Evolutionary conservation across 2,797 vertebrate genomes (phyloP).

Genomic region (Pseudochaenichthys georgianus): DNA sequence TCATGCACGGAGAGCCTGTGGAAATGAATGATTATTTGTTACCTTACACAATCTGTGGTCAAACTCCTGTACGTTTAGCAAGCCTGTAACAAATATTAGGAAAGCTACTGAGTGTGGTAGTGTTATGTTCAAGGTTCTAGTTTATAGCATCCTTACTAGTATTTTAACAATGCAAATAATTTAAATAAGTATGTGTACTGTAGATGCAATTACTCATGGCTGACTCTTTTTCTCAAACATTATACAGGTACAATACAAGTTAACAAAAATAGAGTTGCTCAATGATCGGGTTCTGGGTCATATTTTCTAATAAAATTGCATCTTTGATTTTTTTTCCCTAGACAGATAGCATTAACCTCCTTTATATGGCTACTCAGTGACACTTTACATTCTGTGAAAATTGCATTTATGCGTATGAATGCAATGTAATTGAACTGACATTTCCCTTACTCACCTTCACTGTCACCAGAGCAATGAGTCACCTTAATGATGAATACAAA

Average conservation of each 20-base stretch:
- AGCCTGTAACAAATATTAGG: conserved; percentile 23
- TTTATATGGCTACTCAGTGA: conserved; percentile 42
- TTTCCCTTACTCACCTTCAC: conserved; percentile 51
- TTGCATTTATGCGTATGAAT: conserved; percentile 59
- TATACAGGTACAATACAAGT: conserved; percentile 29
- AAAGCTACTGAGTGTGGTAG: background rate
- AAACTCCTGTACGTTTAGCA: conserved; percentile 1
- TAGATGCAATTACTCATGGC: conserved; percentile 41
- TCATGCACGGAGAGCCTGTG: conserved; percentile 64
- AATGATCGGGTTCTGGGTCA: conserved; percentile 64
- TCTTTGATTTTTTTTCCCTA: conserved; percentile 66
- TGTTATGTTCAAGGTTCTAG: background rate
- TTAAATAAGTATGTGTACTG: background rate
- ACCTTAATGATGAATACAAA: conserved; percentile 59
- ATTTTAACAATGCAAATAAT: too few species aligned
- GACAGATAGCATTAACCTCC: conserved; percentile 41
- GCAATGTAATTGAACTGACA: conserved; percentile 70
- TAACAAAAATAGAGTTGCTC: conserved; percentile 49
- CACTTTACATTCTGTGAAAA: conserved; percentile 58
- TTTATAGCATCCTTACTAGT: conserved; percentile 8
- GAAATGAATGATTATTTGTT: conserved; percentile 59
- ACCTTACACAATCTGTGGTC: conserved; percentile 22
- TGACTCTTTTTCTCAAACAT: background rate
- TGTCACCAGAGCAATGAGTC: conserved; percentile 49
- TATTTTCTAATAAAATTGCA: conserved; percentile 58